Evolutionary conservation across 2,888 invertebrate species (phyloP).

Genomic region (Phytoseiulus persimilis): DNA sequence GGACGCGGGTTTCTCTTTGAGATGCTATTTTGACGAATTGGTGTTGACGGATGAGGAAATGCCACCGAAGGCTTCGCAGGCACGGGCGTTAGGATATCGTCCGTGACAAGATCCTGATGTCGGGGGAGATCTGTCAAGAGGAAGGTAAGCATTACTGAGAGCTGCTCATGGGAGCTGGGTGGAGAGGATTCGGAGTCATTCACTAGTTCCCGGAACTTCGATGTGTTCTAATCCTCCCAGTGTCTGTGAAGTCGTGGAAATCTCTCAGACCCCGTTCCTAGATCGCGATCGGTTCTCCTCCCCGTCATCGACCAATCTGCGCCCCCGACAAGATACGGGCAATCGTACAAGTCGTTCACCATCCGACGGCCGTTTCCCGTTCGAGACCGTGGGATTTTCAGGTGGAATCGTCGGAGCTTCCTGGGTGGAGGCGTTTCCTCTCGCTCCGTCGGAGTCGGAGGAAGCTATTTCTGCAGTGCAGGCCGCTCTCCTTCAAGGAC

Average conservation of each 20-base stretch:
- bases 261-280: too few species aligned
- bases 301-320: too few species aligned
- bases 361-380: not conserved
- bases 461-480: not conserved
- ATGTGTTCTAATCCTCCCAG: too few species aligned
- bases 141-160: not conserved
- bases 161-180: not conserved
- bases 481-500: not conserved
- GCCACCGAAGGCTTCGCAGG: not conserved
- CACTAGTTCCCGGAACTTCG: too few species aligned
- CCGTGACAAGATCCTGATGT: not conserved
- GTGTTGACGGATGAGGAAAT: not conserved
- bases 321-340: too few species aligned
- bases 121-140: not conserved
- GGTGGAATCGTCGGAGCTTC: not conserved
- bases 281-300: too few species aligned
- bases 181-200: not conserved
- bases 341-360: too few species aligned
- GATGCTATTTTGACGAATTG: constrained; percentile 36
- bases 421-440: not conserved
- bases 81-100: constrained; percentile 16
- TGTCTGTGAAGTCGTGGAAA: too few species aligned
- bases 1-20: not conserved
- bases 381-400: not conserved
- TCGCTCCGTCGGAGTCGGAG: not conserved